Conservation (phyloP, 2,797 vertebrate species). For the Oryzias sinensis region DNA sequence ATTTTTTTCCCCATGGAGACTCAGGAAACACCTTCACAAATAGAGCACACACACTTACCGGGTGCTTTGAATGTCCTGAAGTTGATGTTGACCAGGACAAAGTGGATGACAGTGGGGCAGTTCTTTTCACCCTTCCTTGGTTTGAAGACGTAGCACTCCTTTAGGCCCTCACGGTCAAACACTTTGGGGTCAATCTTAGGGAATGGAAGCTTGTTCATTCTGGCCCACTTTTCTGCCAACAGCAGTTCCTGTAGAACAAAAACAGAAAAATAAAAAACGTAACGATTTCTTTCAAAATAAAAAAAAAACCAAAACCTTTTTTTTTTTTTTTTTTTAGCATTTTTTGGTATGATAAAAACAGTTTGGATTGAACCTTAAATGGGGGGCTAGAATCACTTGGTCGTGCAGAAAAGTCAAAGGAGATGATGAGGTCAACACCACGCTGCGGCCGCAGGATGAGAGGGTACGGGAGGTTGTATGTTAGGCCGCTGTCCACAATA, state of each 20-base stretch:
- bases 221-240: slow-evolving; percentile 97
- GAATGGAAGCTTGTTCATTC: slow-evolving; percentile 97
- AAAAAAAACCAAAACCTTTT: not conserved
- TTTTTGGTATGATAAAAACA: not conserved
- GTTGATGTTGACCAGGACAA: slow-evolving; percentile 95
- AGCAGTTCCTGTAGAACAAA: slow-evolving; percentile 85
- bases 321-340: not conserved
- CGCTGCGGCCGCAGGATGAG: slow-evolving; percentile 91
- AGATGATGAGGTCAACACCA: slow-evolving; percentile 92
- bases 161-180: slow-evolving; percentile 94
- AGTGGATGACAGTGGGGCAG: slow-evolving; percentile 95
- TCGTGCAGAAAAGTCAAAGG: slow-evolving; percentile 96
- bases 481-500: slow-evolving; percentile 95
- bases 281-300: too few species aligned
- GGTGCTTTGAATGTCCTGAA: slow-evolving; percentile 93
- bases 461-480: slow-evolving; percentile 94
- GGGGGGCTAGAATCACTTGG: slow-evolving; percentile 96
- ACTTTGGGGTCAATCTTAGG: slow-evolving; percentile 96
- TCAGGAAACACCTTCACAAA: too few species aligned
- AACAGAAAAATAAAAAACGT: slow-evolving; percentile 5
- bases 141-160: slow-evolving; percentile 97
- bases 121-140: slow-evolving; percentile 91
- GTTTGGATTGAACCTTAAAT: slow-evolving; percentile 84
- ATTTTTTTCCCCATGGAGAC: not conserved
- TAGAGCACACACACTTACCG: slow-evolving; percentile 70